Conservation (phyloP, 2,888 invertebrate genomes). For the Cynaeus angustus region DNA sequence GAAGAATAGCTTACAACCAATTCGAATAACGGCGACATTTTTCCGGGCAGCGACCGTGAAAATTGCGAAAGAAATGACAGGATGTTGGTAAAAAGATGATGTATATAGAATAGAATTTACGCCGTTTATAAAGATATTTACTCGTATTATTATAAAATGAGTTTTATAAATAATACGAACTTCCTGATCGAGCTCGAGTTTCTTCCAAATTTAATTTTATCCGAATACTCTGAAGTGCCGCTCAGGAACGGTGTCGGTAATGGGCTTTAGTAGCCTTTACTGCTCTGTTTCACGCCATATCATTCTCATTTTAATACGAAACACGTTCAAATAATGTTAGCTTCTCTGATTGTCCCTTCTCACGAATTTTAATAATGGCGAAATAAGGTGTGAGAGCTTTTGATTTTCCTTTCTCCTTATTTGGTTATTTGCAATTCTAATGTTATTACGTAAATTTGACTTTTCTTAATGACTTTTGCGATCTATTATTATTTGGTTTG, state of each 20-base stretch:
- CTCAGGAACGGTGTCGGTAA: slow-evolving; percentile 25
- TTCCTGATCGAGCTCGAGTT: background rate
- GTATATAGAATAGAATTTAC: slow-evolving; percentile 2
- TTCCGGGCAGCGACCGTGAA: slow-evolving; percentile 27
- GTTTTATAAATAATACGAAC: no score
- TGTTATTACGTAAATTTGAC: slow-evolving; percentile 27
- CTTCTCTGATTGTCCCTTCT: slow-evolving; percentile 38
- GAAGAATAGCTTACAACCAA: slow-evolving; percentile 9
- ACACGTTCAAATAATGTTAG: slow-evolving; percentile 41
- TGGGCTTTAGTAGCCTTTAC: slow-evolving; percentile 44
- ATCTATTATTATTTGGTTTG: slow-evolving; percentile 21
- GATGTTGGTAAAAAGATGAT: background rate
- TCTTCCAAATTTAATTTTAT: slow-evolving; percentile 17
- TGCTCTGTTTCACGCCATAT: slow-evolving; percentile 52
- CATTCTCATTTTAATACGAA: slow-evolving; percentile 54
- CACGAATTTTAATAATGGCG: slow-evolving; percentile 41
- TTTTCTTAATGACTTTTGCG: slow-evolving; percentile 20
- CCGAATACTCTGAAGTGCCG: slow-evolving; percentile 19
- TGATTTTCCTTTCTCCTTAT: slow-evolving; percentile 11
- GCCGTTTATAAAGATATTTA: background rate
- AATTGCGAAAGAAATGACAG: slow-evolving; percentile 5
- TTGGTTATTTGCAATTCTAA: slow-evolving; percentile 31
- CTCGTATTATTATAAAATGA: no score
- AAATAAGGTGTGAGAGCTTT: slow-evolving; percentile 1
- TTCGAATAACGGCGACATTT: slow-evolving; percentile 10